Percentiles rank a stretch among this genome's conserved stretches.
These are phyloP conservation scores for Manacus vitellinus DNA, from an alignment of 2,113 vertebrate genomes.

Conservation along the genomic window DNA sequence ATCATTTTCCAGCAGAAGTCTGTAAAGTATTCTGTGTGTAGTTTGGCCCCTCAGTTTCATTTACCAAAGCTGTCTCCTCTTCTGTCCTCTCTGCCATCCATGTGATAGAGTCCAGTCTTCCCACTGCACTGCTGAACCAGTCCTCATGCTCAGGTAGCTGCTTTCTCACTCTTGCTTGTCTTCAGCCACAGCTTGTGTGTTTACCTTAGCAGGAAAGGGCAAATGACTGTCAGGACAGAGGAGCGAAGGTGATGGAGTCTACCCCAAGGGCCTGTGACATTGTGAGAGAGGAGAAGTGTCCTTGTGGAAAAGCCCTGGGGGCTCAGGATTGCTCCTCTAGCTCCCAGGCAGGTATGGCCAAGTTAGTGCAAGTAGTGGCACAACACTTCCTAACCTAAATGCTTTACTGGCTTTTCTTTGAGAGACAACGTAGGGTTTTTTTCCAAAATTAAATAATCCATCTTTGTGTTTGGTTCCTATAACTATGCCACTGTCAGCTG, in stretches of 20 bases:
- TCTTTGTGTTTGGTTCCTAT: not conserved
- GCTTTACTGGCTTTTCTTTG: not conserved
- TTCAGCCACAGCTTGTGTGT: not conserved
- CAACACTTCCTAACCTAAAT: not conserved
- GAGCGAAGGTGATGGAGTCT: not conserved
- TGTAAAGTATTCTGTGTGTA: not conserved
- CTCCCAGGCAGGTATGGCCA: not conserved
- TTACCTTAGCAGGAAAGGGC: not conserved
- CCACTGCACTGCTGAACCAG: not conserved
- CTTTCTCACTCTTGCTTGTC: not conserved
- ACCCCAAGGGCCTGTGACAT: not conserved
- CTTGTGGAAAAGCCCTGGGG: not conserved
- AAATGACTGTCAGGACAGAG: not conserved
- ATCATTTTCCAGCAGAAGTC: not conserved
- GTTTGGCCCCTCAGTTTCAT: not conserved
- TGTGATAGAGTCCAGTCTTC: not conserved
- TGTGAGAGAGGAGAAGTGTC: not conserved
- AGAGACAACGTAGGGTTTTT: not conserved
- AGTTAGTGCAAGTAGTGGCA: not conserved
- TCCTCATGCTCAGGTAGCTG: not conserved
- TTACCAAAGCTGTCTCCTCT: not conserved
- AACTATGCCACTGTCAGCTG: not conserved
- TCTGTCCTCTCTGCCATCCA: not conserved
- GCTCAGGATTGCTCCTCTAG: not conserved
- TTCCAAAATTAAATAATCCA: not conserved